Percentiles rank a stretch among this genome's conserved stretches.
Evolutionary conservation across 2,113 vertebrate species (phyloP).

Genomic region (Syngnathus floridae): DNA sequence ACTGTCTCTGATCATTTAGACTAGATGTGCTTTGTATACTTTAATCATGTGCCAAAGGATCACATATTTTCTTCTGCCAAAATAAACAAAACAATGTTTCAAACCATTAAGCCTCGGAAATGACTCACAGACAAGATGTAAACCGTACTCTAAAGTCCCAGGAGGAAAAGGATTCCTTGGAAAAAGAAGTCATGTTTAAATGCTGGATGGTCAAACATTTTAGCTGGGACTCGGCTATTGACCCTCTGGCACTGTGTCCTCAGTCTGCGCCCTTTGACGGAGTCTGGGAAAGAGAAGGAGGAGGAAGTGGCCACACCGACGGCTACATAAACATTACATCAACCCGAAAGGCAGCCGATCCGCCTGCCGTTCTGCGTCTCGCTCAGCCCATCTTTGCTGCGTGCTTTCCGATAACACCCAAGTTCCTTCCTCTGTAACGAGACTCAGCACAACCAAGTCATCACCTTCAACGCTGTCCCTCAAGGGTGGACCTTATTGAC

Average conservation of each 20-base stretch:
- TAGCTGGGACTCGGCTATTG: slow-evolving; percentile 3
- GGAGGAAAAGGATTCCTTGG: slow-evolving; percentile 14
- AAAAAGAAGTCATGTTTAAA: slow-evolving; percentile 36
- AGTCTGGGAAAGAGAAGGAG: slow-evolving; percentile 31
- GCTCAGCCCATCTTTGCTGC: slow-evolving; percentile 25
- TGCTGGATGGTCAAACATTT: background rate
- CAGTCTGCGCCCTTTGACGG: slow-evolving; percentile 40
- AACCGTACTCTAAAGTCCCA: slow-evolving; percentile 18
- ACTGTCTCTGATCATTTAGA: slow-evolving; percentile 22
- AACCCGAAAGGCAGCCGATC: slow-evolving; percentile 36
- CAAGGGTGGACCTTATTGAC: slow-evolving; percentile 29
- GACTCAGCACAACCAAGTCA: slow-evolving; percentile 50
- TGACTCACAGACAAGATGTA: slow-evolving; percentile 37
- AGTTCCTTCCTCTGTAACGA: slow-evolving; percentile 64
- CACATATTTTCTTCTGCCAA: slow-evolving; percentile 39
- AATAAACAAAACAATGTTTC: slow-evolving; percentile 51
- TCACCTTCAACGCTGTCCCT: slow-evolving; percentile 41
- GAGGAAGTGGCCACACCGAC: slow-evolving; percentile 61
- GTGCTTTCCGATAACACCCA: slow-evolving; percentile 46
- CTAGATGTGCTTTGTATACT: slow-evolving; percentile 28
- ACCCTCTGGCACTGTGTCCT: slow-evolving; percentile 21
- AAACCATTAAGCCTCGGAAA: slow-evolving; percentile 33
- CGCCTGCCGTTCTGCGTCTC: slow-evolving; percentile 33
- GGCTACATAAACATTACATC: slow-evolving; percentile 66
- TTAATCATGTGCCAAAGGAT: slow-evolving; percentile 40